Conservation (phyloP, 2,797 vertebrate species). For the Anguilla obscura region DNA sequence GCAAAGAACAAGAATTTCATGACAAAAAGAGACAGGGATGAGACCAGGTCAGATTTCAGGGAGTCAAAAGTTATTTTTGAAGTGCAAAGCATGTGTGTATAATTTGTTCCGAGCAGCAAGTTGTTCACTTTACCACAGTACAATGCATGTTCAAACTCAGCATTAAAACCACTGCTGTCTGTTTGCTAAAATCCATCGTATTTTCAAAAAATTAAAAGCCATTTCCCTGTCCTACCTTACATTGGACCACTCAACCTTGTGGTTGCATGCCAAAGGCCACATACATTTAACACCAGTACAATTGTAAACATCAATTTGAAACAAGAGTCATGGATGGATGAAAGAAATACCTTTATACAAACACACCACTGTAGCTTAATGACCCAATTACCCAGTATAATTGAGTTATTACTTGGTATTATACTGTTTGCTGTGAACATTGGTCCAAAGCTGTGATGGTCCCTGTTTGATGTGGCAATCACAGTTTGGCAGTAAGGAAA, state of each 20-base stretch:
- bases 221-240: neutral
- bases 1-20: constrained; percentile 30
- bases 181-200: neutral
- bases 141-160: neutral
- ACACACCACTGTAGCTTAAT: neutral
- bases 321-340: no score
- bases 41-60: neutral
- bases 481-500: constrained; percentile 30
- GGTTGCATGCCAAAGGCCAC: neutral
- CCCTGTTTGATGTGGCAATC: constrained; percentile 17
- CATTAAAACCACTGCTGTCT: neutral
- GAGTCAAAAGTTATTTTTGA: neutral
- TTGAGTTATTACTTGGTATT: neutral
- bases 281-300: neutral
- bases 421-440: neutral
- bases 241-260: neutral
- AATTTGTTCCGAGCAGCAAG: neutral
- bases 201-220: neutral
- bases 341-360: neutral
- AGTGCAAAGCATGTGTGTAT: neutral
- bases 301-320: constrained; percentile 4
- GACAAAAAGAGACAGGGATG: constrained; percentile 29
- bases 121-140: neutral
- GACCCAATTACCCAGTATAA: neutral
- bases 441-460: constrained; percentile 5